These are phyloP conservation scores for Apotomis turbidana DNA, from an alignment of 2,888 invertebrate genomes.

Conservation along the genomic window DNA sequence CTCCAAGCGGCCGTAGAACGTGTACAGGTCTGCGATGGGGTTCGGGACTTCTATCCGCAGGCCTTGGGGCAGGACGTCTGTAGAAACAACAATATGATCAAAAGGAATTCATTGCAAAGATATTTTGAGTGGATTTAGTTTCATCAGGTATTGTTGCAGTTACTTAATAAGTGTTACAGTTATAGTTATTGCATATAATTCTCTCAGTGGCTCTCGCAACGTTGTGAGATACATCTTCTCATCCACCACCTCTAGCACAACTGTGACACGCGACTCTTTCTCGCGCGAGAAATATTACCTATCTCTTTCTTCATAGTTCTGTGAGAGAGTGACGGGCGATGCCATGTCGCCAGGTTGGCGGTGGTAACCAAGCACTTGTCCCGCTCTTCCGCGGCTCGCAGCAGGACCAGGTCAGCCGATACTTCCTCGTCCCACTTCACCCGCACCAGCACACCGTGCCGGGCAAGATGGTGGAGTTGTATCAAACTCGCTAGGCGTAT, in stretches of 20 bases:
- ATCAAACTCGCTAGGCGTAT: constrained; percentile 64
- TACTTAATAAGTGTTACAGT: too few species aligned
- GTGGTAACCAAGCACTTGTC: constrained; percentile 92
- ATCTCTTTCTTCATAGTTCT: too few species aligned
- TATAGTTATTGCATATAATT: too few species aligned
- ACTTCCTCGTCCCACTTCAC: not conserved
- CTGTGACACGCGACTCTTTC: too few species aligned
- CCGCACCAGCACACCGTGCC: not conserved
- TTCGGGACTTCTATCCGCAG: constrained; percentile 89
- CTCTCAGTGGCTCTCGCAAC: constrained; percentile 66
- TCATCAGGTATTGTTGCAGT: too few species aligned
- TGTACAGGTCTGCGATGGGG: constrained; percentile 90
- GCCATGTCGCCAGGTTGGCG: constrained; percentile 86
- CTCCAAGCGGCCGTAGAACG: constrained; percentile 88
- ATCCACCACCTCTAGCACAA: constrained; percentile 55
- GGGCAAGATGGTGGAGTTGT: too few species aligned
- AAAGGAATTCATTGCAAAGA: too few species aligned
- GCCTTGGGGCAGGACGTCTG: constrained; percentile 72
- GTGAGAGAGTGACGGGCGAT: too few species aligned
- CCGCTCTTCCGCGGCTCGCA: constrained; percentile 87
- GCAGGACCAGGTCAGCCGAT: constrained; percentile 29
- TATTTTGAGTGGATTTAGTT: too few species aligned
- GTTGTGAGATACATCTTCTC: constrained; percentile 92
- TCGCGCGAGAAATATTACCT: too few species aligned
- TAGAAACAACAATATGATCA: not conserved